Conservation (phyloP, 2,113 vertebrate species). For the Rhegmatorhina hoffmannsi region DNA sequence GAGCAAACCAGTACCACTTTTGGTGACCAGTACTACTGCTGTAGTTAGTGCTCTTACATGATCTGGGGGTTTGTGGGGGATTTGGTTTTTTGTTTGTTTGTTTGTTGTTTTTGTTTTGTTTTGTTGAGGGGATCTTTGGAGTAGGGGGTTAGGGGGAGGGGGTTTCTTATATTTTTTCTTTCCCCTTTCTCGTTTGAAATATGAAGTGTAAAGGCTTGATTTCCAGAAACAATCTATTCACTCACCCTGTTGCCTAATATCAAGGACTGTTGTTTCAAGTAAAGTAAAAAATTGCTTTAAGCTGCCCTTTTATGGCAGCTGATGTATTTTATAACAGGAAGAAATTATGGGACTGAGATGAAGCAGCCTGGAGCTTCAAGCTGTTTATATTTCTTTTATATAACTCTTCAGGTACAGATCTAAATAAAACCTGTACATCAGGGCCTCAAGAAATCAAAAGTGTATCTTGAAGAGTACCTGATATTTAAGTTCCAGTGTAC, state of each 20-base stretch:
- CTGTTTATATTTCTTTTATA: background rate
- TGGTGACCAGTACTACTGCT: background rate
- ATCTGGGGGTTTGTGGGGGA: background rate
- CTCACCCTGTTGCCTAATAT: background rate
- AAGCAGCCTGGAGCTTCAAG: background rate
- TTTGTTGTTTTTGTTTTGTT: background rate
- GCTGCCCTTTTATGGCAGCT: constrained; percentile 11
- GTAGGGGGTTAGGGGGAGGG: no score
- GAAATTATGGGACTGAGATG: background rate
- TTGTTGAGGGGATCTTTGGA: no score
- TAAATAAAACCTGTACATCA: background rate
- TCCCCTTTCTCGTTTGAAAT: background rate
- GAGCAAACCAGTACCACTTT: background rate
- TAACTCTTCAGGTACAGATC: background rate
- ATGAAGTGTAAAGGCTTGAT: background rate
- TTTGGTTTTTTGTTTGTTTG: no score
- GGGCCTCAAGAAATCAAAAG: background rate
- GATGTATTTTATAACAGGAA: constrained; percentile 41
- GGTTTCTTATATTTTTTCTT: background rate
- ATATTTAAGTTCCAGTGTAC: background rate
- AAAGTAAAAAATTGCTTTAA: constrained; percentile 44
- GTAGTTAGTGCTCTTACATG: accelerated
- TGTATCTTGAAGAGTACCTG: background rate
- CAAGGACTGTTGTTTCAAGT: constrained; percentile 24
- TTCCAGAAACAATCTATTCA: constrained; percentile 17